Conservation (phyloP, 1,140 invertebrate genomes). For the Temnothorax longispinosus region DNA sequence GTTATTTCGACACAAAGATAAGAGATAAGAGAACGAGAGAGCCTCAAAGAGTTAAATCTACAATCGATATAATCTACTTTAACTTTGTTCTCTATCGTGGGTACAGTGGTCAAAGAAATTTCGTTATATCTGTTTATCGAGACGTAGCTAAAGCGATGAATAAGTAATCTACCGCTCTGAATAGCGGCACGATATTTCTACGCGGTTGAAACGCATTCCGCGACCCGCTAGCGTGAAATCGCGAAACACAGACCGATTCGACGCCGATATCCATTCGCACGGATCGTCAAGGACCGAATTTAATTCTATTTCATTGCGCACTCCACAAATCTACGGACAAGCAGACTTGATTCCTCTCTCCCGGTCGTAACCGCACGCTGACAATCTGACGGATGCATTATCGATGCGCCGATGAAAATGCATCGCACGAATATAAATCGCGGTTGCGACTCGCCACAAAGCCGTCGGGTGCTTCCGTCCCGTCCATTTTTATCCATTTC, state of each 20-base stretch:
- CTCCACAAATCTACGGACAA: constrained; percentile 35
- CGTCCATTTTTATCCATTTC: constrained; percentile 64
- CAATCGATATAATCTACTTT: constrained; percentile 24
- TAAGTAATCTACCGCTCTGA: constrained; percentile 22
- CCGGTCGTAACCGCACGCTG: constrained; percentile 28
- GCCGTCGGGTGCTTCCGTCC: constrained; percentile 40
- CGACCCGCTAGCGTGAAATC: constrained; percentile 21
- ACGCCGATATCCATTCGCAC: constrained; percentile 7
- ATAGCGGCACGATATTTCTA: constrained; percentile 28
- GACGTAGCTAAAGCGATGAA: constrained; percentile 24
- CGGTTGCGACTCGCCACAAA: constrained; percentile 51
- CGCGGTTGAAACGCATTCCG: constrained; percentile 21
- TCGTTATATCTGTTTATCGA: constrained; percentile 8
- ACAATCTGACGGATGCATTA: constrained; percentile 60
- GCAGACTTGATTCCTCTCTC: constrained; percentile 36
- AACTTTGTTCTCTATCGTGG: background rate
- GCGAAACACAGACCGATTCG: constrained; percentile 3
- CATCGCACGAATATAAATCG: constrained; percentile 55
- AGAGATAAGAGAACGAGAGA: background rate
- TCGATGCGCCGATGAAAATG: constrained; percentile 60
- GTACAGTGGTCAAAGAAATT: constrained; percentile 20
- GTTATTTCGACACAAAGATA: background rate
- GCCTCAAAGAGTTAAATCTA: background rate
- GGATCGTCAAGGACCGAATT: constrained; percentile 18
- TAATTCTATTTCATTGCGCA: constrained; percentile 40